A percentile compares a stretch with the other conserved stretches of the same genome.
Evolutionary conservation across 1,140 invertebrate genomes (phyloP).

Genomic region (Campoletis sonorensis): DNA sequence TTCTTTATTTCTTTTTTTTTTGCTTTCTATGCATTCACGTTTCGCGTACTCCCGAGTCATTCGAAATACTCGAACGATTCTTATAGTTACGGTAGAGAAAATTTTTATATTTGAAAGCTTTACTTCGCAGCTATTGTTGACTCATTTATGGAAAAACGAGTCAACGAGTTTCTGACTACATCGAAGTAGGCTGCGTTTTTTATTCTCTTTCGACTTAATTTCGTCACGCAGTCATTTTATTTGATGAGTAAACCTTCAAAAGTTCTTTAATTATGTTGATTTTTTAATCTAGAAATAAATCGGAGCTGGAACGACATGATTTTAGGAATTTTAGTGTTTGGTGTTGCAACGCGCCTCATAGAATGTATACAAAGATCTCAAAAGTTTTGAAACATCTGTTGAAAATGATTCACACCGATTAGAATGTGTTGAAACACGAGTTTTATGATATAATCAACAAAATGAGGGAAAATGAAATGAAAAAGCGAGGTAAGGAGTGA

Average conservation of each 20-base stretch:
- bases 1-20: conserved; percentile 3
- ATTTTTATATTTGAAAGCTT: conserved; percentile 23
- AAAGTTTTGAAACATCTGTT: no score
- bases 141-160: not conserved
- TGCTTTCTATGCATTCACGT: not conserved
- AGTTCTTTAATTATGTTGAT: not conserved
- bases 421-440: not conserved
- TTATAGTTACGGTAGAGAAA: conserved; percentile 42
- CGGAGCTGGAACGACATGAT: no score
- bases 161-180: no score
- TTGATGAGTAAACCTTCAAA: not conserved
- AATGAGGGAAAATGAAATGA: conserved; percentile 10
- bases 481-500: not conserved
- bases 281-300: no score
- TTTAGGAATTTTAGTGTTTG: no score
- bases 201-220: not conserved
- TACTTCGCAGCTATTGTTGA: not conserved
- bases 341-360: no score
- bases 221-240: not conserved
- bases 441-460: not conserved
- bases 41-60: not conserved
- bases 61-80: not conserved
- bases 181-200: not conserved
- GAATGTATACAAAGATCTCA: no score
- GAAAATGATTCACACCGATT: no score